Evolutionary conservation across 2,888 invertebrate species (phyloP).

Genomic region (Choreutis nemorana): DNA sequence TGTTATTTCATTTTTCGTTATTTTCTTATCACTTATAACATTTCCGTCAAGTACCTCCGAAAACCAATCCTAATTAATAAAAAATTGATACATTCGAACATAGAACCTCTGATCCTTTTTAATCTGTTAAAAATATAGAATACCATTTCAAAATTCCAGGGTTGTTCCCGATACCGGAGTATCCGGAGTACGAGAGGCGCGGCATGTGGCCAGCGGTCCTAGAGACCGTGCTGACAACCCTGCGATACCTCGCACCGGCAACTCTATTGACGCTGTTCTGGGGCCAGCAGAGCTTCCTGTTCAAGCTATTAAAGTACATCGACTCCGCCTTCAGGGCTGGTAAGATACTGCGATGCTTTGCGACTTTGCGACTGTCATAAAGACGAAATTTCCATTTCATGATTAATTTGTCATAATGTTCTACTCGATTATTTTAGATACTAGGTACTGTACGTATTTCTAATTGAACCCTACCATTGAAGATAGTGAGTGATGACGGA

Average conservation of each 20-base stretch:
- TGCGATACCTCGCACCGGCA: conserved; percentile 65
- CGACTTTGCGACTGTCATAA: neutral
- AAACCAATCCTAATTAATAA: no score
- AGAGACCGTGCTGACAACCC: conserved; percentile 50
- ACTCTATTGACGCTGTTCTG: conserved; percentile 63
- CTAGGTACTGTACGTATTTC: no score
- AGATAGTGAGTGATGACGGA: no score
- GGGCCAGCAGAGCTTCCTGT: conserved; percentile 62
- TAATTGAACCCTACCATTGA: no score
- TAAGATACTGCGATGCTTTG: conserved; percentile 25
- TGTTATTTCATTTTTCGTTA: no score
- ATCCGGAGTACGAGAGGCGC: conserved; percentile 44
- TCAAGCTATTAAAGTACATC: conserved; percentile 57
- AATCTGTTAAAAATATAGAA: neutral
- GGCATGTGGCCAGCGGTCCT: conserved; percentile 61
- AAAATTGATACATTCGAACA: no score
- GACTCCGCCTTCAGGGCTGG: conserved; percentile 64
- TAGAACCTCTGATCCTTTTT: no score
- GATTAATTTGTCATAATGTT: no score
- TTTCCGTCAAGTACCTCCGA: no score
- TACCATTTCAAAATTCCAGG: conserved; percentile 23
- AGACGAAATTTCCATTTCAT: no score
- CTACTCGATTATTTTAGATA: no score
- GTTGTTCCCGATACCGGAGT: conserved; percentile 56
- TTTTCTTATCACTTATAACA: no score